Conservation (phyloP, 2,797 vertebrate genomes). For the Anabacerthia variegaticeps region DNA sequence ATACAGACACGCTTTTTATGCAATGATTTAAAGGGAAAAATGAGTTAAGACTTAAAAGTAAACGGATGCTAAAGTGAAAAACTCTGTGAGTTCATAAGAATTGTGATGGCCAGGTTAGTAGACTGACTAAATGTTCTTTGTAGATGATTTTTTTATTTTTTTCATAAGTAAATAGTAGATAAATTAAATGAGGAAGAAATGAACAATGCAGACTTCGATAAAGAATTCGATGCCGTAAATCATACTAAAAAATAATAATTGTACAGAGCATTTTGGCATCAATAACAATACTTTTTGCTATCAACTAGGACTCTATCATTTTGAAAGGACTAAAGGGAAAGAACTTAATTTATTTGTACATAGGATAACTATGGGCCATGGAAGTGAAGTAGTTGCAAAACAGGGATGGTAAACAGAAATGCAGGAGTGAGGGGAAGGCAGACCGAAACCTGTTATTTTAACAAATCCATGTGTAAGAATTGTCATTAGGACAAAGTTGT, state of each 20-base stretch:
- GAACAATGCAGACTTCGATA: neutral
- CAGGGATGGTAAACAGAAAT: neutral
- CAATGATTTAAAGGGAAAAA: neutral
- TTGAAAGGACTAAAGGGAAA: neutral
- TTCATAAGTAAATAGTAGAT: neutral
- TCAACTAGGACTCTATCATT: neutral
- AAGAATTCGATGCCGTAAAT: neutral
- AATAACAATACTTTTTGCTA: neutral
- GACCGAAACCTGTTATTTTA: neutral
- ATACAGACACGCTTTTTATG: neutral
- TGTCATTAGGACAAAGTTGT: neutral
- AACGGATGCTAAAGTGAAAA: neutral
- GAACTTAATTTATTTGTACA: neutral
- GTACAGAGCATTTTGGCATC: neutral
- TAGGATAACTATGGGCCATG: neutral
- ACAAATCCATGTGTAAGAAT: neutral
- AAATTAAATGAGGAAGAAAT: neutral
- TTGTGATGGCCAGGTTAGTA: neutral
- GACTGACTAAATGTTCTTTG: neutral
- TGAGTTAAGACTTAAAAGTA: neutral
- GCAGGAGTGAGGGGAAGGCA: accelerated
- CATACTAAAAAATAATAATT: neutral
- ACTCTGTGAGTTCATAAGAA: neutral
- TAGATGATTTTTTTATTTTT: neutral
- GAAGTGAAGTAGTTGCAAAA: neutral